Conservation (phyloP, 2,113 vertebrate genomes). For the Jaculus jaculus region DNA sequence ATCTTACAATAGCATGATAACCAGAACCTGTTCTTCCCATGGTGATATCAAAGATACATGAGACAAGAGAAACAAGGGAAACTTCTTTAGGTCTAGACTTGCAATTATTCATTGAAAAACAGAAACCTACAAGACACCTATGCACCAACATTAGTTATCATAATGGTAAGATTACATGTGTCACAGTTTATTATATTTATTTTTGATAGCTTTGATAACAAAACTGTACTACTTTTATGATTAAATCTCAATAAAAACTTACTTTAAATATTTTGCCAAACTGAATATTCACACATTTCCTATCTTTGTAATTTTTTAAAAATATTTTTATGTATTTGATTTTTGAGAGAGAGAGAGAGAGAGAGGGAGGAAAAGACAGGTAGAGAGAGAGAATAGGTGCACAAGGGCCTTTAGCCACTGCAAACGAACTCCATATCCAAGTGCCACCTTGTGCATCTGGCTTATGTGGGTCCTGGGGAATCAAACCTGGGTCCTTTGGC, state of each 20-base stretch:
- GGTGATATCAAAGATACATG: neutral
- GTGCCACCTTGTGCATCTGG: no score
- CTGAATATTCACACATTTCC: neutral
- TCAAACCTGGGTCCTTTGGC: no score
- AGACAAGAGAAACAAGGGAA: neutral
- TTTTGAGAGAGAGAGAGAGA: no score
- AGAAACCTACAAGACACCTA: neutral
- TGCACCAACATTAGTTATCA: neutral
- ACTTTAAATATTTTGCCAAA: conserved; percentile 10
- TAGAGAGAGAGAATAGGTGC: no score
- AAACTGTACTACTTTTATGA: conserved; percentile 12
- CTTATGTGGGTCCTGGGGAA: no score
- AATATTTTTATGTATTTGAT: no score
- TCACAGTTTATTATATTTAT: neutral
- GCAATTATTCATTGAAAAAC: neutral
- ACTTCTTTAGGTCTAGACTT: neutral
- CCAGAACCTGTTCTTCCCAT: neutral
- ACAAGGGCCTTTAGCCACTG: no score
- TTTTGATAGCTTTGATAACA: neutral
- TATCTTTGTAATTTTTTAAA: neutral
- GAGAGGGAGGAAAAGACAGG: no score
- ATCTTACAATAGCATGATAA: neutral
- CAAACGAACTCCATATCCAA: no score
- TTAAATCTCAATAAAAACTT: neutral
- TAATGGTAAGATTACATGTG: neutral